phyloP scores from a whole-genome alignment of 2,113 vertebrate genomes.

The Solea senegalensis region DNA sequence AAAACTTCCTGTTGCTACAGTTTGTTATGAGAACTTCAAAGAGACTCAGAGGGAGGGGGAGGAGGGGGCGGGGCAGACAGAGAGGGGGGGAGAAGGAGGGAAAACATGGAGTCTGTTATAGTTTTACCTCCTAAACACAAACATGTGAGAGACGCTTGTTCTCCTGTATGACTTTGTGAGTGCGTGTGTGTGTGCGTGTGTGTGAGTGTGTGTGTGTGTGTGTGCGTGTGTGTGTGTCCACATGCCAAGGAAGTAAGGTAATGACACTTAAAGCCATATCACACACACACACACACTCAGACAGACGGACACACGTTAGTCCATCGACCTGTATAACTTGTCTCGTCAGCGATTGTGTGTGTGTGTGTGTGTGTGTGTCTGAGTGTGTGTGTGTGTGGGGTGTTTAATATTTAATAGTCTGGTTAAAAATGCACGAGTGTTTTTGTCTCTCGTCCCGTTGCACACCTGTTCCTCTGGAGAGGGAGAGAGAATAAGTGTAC shows the following conservation, averaged over 20 bases:
- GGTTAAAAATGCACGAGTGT: constrained; percentile 81
- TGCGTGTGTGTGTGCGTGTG: background rate
- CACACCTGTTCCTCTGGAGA: constrained; percentile 76
- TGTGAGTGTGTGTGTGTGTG: constrained; percentile 23
- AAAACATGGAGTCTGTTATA: constrained; percentile 61
- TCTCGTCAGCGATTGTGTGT: constrained; percentile 75
- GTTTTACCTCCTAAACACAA: constrained; percentile 74
- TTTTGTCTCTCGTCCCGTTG: constrained; percentile 75
- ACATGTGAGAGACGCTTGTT: constrained; percentile 69
- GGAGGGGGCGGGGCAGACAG: background rate
- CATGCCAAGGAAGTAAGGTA: constrained; percentile 74
- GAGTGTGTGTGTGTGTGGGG: constrained; percentile 45
- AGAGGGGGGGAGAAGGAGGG: constrained; percentile 4
- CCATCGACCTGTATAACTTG: constrained; percentile 80
- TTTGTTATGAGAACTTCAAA: constrained; percentile 75
- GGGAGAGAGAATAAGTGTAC: background rate
- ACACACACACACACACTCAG: constrained; percentile 58
- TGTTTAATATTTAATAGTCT: constrained; percentile 79
- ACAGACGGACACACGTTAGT: constrained; percentile 75
- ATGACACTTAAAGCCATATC: constrained; percentile 71
- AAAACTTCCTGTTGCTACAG: constrained; percentile 79
- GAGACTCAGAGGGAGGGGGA: constrained; percentile 6
- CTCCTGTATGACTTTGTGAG: constrained; percentile 55
- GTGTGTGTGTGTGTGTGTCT: constrained; percentile 47
- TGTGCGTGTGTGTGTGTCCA: constrained; percentile 27